Conservation (phyloP, 2,888 invertebrate genomes). For the Poecilus cupreus region DNA sequence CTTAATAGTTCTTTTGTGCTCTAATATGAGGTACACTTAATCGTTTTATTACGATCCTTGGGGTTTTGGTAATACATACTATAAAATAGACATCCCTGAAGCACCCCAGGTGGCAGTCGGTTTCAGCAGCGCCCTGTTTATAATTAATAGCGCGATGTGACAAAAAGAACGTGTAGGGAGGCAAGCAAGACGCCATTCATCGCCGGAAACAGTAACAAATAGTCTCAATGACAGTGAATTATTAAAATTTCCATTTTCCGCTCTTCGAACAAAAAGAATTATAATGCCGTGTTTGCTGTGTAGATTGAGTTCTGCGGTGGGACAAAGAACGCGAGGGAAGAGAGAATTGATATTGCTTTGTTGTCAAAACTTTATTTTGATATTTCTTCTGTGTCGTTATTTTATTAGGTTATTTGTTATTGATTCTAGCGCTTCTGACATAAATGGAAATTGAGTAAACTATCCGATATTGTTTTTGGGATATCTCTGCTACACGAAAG, state of each 20-base stretch:
- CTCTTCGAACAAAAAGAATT: slow-evolving; percentile 25
- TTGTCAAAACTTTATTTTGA: slow-evolving; percentile 45
- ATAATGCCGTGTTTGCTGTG: slow-evolving; percentile 20
- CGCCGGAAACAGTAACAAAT: slow-evolving; percentile 23
- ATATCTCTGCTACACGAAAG: background rate
- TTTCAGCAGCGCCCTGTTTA: background rate
- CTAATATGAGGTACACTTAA: no score
- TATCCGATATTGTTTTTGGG: slow-evolving; percentile 9
- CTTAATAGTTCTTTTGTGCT: no score
- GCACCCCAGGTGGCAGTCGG: background rate
- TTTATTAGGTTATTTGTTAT: slow-evolving; percentile 50
- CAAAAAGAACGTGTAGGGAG: slow-evolving; percentile 28
- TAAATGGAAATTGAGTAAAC: slow-evolving; percentile 47
- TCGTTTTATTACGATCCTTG: no score
- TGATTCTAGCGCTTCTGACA: slow-evolving; percentile 13
- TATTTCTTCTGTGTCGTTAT: slow-evolving; percentile 36
- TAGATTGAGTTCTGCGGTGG: slow-evolving; percentile 12
- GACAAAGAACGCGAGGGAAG: background rate
- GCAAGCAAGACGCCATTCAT: background rate
- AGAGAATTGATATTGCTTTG: background rate
- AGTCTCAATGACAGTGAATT: slow-evolving; percentile 44
- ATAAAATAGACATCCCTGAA: background rate
- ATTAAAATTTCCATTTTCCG: slow-evolving; percentile 49
- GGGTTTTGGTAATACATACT: no score
- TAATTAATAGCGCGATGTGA: slow-evolving; percentile 1